Evolutionary conservation across 2,888 invertebrate species (phyloP).

Genomic region (Brenthis daphne): DNA sequence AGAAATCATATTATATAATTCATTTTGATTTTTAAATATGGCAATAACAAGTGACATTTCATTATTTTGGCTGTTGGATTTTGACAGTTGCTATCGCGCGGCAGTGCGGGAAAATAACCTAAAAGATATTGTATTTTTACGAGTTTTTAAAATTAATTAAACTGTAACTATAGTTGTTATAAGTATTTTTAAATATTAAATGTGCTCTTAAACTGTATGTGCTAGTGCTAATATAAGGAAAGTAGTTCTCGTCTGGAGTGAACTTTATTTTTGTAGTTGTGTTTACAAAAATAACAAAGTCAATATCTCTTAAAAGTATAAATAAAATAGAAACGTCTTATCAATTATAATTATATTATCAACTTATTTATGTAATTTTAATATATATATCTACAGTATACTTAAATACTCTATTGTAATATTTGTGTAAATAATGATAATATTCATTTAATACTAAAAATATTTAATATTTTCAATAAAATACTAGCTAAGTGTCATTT

Average conservation of each 20-base stretch:
- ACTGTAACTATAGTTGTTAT: neutral
- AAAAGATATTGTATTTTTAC: conserved; percentile 18
- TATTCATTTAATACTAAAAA: neutral
- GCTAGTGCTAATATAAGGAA: neutral
- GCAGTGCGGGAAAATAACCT: conserved; percentile 34
- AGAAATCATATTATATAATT: too few relatives aligned
- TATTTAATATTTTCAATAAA: neutral
- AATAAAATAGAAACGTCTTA: neutral
- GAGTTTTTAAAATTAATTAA: neutral
- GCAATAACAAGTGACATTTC: conserved; percentile 16
- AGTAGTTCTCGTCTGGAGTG: too few relatives aligned
- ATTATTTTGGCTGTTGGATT: conserved; percentile 3
- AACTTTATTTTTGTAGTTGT: neutral
- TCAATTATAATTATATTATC: neutral
- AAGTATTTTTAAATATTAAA: neutral
- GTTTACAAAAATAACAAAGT: conserved; percentile 13
- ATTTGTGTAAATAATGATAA: too few relatives aligned
- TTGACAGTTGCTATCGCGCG: conserved; percentile 16
- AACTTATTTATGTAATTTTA: too few relatives aligned
- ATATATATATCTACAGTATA: too few relatives aligned
- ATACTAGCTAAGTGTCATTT: neutral
- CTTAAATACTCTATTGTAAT: too few relatives aligned
- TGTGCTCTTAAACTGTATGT: neutral
- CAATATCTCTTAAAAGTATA: neutral
- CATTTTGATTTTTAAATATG: neutral